Evolutionary conservation across 2,113 vertebrate species (phyloP), one percentile per base, ranked within the genome.

Genomic region (Spilogale gracilis): DNA sequence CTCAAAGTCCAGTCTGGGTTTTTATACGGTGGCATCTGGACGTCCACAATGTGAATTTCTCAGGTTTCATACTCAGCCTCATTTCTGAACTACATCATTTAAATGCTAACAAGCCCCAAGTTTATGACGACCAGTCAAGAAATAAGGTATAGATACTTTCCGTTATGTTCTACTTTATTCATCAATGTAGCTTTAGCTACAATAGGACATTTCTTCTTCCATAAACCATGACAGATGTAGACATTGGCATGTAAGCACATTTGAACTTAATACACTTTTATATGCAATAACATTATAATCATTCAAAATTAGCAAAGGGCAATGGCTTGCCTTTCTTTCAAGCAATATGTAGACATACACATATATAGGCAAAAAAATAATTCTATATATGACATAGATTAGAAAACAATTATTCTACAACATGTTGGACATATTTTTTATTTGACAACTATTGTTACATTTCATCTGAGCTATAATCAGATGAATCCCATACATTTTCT

Each of bases 211-310:
- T 95, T 88, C 78, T 96, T 67, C 38, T 84, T 65, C 43, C 18
- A 73, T 69, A 89, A 96, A 69, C 89, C 65, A 94, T 48, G 54
- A 85, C 32, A 94, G 43, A 91, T 80, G 2, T 85, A 90, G 96
- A 56, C 89, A 74, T 25, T 95, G 13, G 9, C 6, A 67, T 73
- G 23, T 9, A 45, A 89, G 80, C 89, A 76, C 9, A 84, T 91
- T 92, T 89, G 56, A 81, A 94, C 3, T 69, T 95, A 82, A 87
- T 89, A 91, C 0, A 67, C n/a, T 88, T 94, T 95, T 95, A 96
- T 80, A 54, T 60, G 50, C 8, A 89, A 5, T 74, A 83, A 93
- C 27, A 91, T 85, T 74, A 76, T 95, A 93, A 78, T 87, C 9
- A 76, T 61, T 61, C 32, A 27, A 87, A 56, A 9, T 82, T 96